Conservation (phyloP, 2,797 vertebrate genomes). For the Chaenodraco wilsoni region DNA sequence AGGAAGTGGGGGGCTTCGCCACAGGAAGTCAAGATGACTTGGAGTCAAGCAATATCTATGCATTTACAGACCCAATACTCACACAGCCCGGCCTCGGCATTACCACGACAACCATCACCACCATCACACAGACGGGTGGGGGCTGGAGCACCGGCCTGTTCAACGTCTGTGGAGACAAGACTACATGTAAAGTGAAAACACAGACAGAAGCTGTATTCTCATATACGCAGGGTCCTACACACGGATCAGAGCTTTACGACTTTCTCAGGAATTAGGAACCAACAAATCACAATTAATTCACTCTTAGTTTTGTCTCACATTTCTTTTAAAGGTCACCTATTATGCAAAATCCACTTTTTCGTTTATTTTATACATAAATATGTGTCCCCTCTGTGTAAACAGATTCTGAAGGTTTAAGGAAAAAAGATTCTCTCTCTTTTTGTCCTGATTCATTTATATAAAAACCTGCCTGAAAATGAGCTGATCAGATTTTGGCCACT, state of each 20-base stretch:
- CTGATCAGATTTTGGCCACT: no score
- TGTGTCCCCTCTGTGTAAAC: no score
- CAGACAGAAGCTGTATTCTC: not conserved
- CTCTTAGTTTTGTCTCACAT: no score
- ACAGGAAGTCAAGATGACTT: constrained; percentile 41
- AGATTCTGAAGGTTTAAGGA: no score
- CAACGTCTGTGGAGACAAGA: constrained; percentile 83
- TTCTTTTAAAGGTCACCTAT: no score
- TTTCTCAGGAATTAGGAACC: not conserved
- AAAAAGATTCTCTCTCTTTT: no score
- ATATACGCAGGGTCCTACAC: not conserved
- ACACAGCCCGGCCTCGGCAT: constrained; percentile 83
- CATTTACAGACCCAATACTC: constrained; percentile 61
- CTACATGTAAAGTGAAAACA: constrained; percentile 79
- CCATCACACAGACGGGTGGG: constrained; percentile 83
- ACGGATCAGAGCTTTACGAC: not conserved
- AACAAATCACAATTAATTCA: not conserved
- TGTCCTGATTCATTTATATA: no score
- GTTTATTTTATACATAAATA: no score
- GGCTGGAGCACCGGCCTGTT: constrained; percentile 87
- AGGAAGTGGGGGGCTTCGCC: constrained; percentile 22
- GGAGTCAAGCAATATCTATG: constrained; percentile 28
- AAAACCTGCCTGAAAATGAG: no score
- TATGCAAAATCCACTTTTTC: no score
- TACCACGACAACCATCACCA: constrained; percentile 82